A percentile compares a stretch with the other conserved stretches of the same genome.
These are phyloP conservation scores for Drosophila arawakana DNA, from an alignment of 1,140 invertebrate genomes.

Conservation along the genomic window DNA sequence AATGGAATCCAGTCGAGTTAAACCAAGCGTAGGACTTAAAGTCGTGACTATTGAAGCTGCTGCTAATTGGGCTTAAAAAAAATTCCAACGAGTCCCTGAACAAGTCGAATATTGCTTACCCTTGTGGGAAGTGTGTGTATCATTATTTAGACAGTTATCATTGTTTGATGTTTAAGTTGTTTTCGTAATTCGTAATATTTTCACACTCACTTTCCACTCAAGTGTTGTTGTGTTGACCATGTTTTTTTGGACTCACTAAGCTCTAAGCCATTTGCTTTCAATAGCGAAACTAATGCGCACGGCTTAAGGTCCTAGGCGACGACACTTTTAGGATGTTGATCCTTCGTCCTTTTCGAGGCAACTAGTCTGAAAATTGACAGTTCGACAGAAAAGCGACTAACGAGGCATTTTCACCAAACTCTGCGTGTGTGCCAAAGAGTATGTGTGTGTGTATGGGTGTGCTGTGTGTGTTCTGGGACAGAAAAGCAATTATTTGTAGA, in stretches of 20 bases:
- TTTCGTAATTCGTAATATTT: background rate
- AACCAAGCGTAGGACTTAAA: slow-evolving; percentile 37
- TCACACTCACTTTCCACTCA: background rate
- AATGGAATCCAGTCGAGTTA: slow-evolving; percentile 66
- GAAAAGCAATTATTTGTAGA: slow-evolving; percentile 46
- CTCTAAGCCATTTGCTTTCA: slow-evolving; percentile 10
- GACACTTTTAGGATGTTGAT: slow-evolving; percentile 23
- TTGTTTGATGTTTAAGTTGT: background rate
- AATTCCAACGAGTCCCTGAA: background rate
- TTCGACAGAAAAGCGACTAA: slow-evolving; percentile 49
- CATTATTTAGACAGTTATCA: background rate
- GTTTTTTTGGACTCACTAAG: background rate
- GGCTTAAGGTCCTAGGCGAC: slow-evolving; percentile 13
- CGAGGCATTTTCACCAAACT: slow-evolving; percentile 10
- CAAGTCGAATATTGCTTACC: background rate
- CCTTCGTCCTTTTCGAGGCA: slow-evolving; percentile 6
- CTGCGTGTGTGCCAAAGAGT: background rate
- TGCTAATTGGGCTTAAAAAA: slow-evolving; percentile 6
- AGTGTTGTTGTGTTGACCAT: background rate
- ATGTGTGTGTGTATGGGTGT: background rate
- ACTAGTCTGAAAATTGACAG: slow-evolving; percentile 66
- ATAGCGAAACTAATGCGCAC: slow-evolving; percentile 26
- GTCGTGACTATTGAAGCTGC: background rate
- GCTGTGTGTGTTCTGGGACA: slow-evolving; percentile 4
- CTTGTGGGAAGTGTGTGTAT: background rate